A percentile compares a stretch with the other conserved stretches of the same genome.
Conservation (phyloP, 2,113 vertebrate species). For the Lepus timidus region DNA sequence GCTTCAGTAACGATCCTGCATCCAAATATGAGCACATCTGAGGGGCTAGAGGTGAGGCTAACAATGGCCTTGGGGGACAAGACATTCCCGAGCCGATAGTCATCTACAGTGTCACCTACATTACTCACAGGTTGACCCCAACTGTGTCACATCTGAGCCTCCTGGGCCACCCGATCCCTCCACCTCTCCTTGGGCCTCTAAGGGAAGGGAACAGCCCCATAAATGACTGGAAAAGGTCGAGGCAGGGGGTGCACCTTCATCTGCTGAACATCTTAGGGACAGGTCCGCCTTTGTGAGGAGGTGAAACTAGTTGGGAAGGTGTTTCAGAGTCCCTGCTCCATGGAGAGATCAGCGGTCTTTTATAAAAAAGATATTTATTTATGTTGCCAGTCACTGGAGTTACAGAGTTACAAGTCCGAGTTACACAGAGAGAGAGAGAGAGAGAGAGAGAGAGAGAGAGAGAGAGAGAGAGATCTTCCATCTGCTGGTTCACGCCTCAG, state of each 20-base stretch:
- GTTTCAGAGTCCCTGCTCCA: neutral
- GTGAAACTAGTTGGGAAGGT: neutral
- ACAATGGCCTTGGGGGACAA: too few relatives aligned
- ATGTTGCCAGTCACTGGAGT: too few relatives aligned
- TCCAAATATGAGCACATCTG: neutral
- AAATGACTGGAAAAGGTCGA: neutral
- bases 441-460: too few relatives aligned
- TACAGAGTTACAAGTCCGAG: too few relatives aligned
- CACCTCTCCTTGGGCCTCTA: neutral
- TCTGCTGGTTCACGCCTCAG: too few relatives aligned
- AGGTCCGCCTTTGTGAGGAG: neutral
- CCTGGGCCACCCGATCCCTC: accelerated
- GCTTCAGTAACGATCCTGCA: neutral
- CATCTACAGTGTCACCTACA: accelerated
- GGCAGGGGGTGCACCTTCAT: neutral
- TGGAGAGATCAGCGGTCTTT: too few relatives aligned
- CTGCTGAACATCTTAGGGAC: neutral
- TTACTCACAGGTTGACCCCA: neutral
- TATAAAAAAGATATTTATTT: too few relatives aligned
- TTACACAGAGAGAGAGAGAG: too few relatives aligned
- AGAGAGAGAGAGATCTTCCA: too few relatives aligned
- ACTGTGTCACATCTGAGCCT: neutral
- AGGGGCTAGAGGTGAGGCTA: neutral
- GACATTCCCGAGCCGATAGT: too few relatives aligned
- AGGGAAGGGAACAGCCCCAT: neutral